Evolutionary conservation across 2,113 vertebrate genomes (phyloP).

Genomic region (Nesoenas mayeri): DNA sequence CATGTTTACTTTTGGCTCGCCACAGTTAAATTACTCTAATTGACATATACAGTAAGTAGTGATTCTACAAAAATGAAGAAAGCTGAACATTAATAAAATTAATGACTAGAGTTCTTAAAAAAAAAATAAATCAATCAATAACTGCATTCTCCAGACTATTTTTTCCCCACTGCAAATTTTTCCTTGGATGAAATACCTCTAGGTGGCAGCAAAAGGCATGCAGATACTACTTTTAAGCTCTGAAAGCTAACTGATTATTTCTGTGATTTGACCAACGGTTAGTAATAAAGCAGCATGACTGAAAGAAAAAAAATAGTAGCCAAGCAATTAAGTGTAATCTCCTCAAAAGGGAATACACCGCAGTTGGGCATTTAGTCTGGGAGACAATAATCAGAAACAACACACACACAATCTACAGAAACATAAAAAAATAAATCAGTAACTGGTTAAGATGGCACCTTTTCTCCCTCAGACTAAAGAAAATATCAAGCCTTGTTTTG

Average conservation of each 20-base stretch:
- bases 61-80: constrained; percentile 68
- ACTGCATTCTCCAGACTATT: not conserved
- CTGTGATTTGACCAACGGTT: not conserved
- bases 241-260: not conserved
- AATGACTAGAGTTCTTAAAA: constrained; percentile 1
- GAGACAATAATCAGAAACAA: constrained; percentile 17
- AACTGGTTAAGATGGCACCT: not conserved
- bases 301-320: not conserved
- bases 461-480: not conserved
- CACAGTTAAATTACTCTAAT: constrained; percentile 73
- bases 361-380: not conserved
- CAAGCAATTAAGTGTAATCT: constrained; percentile 12
- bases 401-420: constrained; percentile 5
- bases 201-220: constrained; percentile 51
- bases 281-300: constrained; percentile 23
- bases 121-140: not conserved
- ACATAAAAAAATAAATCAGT: not conserved
- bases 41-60: constrained; percentile 74
- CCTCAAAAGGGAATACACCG: not conserved
- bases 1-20: constrained; percentile 66
- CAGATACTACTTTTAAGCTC: not conserved
- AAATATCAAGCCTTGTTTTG: not conserved
- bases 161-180: not conserved
- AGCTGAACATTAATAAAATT: constrained; percentile 46
- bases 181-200: constrained; percentile 22